Evolutionary conservation across 2,888 invertebrate genomes (phyloP), one percentile per base, ranked within the genome.

Genomic region (Archips xylosteana): DNA sequence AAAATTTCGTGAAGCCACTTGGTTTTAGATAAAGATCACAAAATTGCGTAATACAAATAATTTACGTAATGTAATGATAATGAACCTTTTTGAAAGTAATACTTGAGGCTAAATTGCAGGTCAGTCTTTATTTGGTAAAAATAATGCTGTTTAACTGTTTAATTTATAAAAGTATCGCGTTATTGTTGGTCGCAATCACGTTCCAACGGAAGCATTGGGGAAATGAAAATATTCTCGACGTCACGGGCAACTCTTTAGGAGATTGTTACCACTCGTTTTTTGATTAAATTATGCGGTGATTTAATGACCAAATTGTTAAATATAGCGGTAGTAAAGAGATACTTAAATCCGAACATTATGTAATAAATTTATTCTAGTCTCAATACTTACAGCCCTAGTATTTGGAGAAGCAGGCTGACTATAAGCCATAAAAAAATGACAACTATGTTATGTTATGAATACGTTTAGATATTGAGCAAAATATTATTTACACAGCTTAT

Each of bases 151-250:
- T 47, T 67, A 42, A 13, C 12, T 45, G 13, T 63, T 47, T 67
- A 42, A 13, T 63, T 47, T 67, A 23, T 57, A 67, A 67, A 57
- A 67, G 39, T 9, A 57, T 57, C 15, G 36, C 32, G 23, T 67
- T 57, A 39, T 57, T 54, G 64, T 65, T 49, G 49, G 0, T 36
- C 13, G 62, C 62, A 49, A 65, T n/a, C 51, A 66, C 39, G 54
- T 67, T 42, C 23, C 23, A 10, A 3, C 57, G 57, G 66, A 42
- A 57, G 32, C 57, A 13, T 54, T 57, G 23, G 32, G 57, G 57
- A 67, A 67, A 66, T 66, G 66, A 66, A 66, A 66, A 66, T 32
- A 39, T 39, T 42, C 23, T 54, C 39, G 54, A 54, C 39, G 39
- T 23, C 54, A 39, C 54, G 66, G 54, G 54, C 51, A 65, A 51